Conservation (phyloP, 2,888 invertebrate genomes). For the Mylabris sibirica region DNA sequence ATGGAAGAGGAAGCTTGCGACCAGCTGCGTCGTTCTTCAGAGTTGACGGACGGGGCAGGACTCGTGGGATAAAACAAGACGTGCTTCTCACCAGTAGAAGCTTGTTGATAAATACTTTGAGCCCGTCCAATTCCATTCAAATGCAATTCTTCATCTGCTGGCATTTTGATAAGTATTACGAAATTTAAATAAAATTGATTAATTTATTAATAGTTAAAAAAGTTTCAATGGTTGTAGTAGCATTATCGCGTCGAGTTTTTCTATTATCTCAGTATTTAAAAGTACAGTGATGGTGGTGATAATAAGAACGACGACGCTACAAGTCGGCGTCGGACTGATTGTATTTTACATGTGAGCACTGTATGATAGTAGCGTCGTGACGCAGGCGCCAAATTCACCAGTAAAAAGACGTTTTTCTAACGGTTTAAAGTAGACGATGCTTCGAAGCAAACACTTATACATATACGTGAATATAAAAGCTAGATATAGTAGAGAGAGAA, state of each 20-base stretch:
- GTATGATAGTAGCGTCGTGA: slow-evolving; percentile 26
- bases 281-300: neutral
- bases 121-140: slow-evolving; percentile 58
- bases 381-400: slow-evolving; percentile 47
- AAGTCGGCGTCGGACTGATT: slow-evolving; percentile 54
- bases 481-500: slow-evolving; percentile 16
- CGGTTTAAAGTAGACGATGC: slow-evolving; percentile 14
- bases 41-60: slow-evolving; percentile 57
- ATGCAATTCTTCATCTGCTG: slow-evolving; percentile 55
- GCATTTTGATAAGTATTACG: slow-evolving; percentile 53
- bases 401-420: slow-evolving; percentile 36
- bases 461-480: neutral
- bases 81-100: slow-evolving; percentile 61
- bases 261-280: neutral
- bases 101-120: slow-evolving; percentile 60
- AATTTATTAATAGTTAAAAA: neutral
- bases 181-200: too few species aligned
- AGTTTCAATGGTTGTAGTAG: neutral
- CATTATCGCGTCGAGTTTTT: slow-evolving; percentile 15
- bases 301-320: slow-evolving; percentile 37
- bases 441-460: neutral
- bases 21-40: slow-evolving; percentile 57
- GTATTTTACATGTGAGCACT: slow-evolving; percentile 47
- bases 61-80: slow-evolving; percentile 62
- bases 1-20: slow-evolving; percentile 50